Evolutionary conservation across 1,140 invertebrate genomes (phyloP).

Genomic region (Adelges cooleyi): DNA sequence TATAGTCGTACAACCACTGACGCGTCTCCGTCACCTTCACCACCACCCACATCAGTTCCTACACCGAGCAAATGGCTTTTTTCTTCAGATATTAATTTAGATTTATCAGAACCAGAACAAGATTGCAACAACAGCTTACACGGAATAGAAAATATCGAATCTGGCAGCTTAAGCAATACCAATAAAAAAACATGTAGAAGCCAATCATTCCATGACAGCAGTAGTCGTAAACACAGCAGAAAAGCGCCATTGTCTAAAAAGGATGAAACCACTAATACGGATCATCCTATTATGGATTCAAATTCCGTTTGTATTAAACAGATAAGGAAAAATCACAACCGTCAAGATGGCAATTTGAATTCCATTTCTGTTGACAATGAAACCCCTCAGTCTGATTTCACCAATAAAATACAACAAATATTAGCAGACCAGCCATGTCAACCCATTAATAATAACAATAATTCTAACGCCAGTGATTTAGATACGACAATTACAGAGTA

Average conservation of each 20-base stretch:
- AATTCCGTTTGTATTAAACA: background rate
- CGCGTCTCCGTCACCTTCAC: conserved; percentile 50
- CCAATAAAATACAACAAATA: background rate
- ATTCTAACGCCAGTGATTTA: too few relatives aligned
- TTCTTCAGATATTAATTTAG: conserved; percentile 44
- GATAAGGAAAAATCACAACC: background rate
- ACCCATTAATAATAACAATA: too few relatives aligned
- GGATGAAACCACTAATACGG: background rate
- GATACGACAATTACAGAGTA: too few relatives aligned
- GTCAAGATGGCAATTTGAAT: background rate
- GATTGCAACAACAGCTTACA: conserved; percentile 41
- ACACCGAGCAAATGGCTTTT: conserved; percentile 45
- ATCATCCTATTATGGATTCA: background rate
- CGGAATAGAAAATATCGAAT: conserved; percentile 36
- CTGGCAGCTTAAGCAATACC: background rate
- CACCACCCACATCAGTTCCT: conserved; percentile 36
- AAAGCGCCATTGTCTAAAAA: background rate
- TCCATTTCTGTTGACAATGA: background rate
- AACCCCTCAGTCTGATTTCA: conserved; percentile 2
- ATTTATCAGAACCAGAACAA: conserved; percentile 40
- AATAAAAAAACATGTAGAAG: background rate
- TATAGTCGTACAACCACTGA: conserved; percentile 58
- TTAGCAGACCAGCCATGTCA: too few relatives aligned
- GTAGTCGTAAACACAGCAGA: background rate
- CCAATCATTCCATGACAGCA: background rate